Percentiles rank a stretch among this genome's conserved stretches.
Evolutionary conservation across 1,140 invertebrate species (phyloP).

Genomic region (Drosophila aff.): DNA sequence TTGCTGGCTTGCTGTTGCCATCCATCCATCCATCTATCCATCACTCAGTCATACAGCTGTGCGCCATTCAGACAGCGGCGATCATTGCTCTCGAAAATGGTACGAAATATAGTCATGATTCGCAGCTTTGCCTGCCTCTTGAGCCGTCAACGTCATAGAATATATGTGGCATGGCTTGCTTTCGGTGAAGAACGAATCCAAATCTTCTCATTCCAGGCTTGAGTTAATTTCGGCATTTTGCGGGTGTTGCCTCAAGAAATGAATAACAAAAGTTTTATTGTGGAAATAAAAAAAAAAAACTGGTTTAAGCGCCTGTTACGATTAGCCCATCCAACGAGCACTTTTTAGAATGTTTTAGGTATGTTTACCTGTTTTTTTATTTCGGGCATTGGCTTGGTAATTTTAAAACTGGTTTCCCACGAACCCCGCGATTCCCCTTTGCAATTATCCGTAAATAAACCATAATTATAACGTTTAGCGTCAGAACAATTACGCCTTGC

Average conservation of each 20-base stretch:
- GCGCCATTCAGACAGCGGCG: slow-evolving; percentile 27
- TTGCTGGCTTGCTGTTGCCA: slow-evolving; percentile 49
- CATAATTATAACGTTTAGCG: slow-evolving; percentile 53
- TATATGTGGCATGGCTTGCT: slow-evolving; percentile 34
- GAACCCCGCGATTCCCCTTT: slow-evolving; percentile 15
- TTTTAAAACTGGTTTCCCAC: slow-evolving; percentile 60
- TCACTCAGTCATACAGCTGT: slow-evolving; percentile 47
- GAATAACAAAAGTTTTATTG: slow-evolving; percentile 30
- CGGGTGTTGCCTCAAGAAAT: slow-evolving; percentile 22
- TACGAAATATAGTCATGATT: slow-evolving; percentile 64
- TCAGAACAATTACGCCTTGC: slow-evolving; percentile 44
- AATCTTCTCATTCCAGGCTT: slow-evolving; percentile 15
- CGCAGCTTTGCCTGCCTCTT: slow-evolving; percentile 36
- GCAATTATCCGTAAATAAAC: slow-evolving; percentile 35
- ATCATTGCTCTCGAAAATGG: slow-evolving; percentile 75
- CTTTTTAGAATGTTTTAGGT: slow-evolving; percentile 43
- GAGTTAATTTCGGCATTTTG: slow-evolving; percentile 44
- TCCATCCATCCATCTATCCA: slow-evolving; percentile 56
- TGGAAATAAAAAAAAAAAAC: slow-evolving; percentile 34
- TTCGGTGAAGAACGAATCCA: slow-evolving; percentile 12
- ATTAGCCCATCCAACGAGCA: slow-evolving; percentile 22
- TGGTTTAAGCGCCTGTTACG: slow-evolving; percentile 30
- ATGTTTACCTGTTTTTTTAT: slow-evolving; percentile 17
- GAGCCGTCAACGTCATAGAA: slow-evolving; percentile 53
- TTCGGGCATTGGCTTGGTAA: slow-evolving; percentile 59